These are phyloP conservation scores for Diplolepis rosae DNA, from an alignment of 2,888 invertebrate genomes.

Conservation along the genomic window DNA sequence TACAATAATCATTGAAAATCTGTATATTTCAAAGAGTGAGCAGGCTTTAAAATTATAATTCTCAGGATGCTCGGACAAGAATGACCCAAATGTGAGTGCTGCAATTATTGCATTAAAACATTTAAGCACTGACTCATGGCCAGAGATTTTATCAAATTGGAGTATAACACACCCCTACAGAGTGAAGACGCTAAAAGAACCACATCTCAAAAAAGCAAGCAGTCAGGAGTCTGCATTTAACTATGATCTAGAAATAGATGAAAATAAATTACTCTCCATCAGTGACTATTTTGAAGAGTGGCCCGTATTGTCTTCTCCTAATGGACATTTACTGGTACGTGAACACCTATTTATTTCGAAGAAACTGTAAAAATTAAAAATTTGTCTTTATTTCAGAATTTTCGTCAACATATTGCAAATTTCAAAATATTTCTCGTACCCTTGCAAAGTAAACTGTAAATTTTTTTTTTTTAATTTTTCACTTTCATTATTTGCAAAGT, in stretches of 20 bases:
- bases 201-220: background rate
- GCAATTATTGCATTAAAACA: conserved; percentile 13
- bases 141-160: background rate
- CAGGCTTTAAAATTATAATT: too few relatives aligned
- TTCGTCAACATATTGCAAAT: too few relatives aligned
- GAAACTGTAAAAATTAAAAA: background rate
- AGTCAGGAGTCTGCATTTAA: background rate
- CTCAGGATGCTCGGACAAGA: background rate
- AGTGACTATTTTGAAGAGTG: conserved; percentile 22
- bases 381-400: too few relatives aligned
- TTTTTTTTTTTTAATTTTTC: too few relatives aligned
- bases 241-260: background rate
- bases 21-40: background rate
- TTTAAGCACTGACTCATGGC: background rate
- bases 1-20: background rate
- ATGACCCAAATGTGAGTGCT: background rate
- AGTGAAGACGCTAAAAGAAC: background rate
- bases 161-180: background rate
- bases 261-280: background rate
- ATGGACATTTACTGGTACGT: conserved; percentile 11
- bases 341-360: background rate
- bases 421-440: too few relatives aligned
- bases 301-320: background rate
- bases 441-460: too few relatives aligned
- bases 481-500: too few relatives aligned